Conservation (phyloP, 2,888 invertebrate genomes). For the Mimas tiliae region DNA sequence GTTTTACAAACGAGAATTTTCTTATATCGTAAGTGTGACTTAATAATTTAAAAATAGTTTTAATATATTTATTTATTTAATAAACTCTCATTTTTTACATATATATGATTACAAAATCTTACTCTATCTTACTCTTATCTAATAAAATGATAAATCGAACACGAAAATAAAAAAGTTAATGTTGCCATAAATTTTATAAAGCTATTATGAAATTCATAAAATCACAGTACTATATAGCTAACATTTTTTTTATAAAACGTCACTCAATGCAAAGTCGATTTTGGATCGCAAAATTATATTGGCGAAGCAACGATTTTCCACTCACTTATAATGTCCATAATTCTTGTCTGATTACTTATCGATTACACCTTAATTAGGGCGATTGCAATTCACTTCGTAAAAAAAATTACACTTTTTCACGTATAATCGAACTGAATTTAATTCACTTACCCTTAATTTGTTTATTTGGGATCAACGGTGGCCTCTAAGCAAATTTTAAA, state of each 20-base stretch:
- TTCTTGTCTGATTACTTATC: conserved; percentile 37
- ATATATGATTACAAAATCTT: no score
- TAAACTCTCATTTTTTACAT: no score
- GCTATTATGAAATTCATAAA: no score
- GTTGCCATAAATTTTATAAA: no score
- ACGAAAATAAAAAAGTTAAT: no score
- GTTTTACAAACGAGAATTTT: no score
- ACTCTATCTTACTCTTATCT: no score
- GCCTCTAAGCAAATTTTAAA: background rate
- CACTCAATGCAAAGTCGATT: background rate
- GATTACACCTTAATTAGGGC: conserved; percentile 46
- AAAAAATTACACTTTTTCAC: conserved; percentile 56
- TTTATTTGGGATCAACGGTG: conserved; percentile 12
- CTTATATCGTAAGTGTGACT: no score
- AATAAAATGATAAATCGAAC: no score
- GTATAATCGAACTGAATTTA: conserved; percentile 45
- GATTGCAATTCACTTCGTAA: conserved; percentile 54
- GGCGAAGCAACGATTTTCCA: conserved; percentile 33
- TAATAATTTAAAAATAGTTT: no score
- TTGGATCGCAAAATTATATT: conserved; percentile 2
- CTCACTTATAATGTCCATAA: conserved; percentile 40
- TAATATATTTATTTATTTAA: no score
- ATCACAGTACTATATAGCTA: background rate
- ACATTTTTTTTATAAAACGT: background rate
- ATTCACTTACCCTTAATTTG: conserved; percentile 4